These are phyloP conservation scores for Melanogrammus aeglefinus DNA, from an alignment of 2,797 vertebrate species.

Conservation along the genomic window DNA sequence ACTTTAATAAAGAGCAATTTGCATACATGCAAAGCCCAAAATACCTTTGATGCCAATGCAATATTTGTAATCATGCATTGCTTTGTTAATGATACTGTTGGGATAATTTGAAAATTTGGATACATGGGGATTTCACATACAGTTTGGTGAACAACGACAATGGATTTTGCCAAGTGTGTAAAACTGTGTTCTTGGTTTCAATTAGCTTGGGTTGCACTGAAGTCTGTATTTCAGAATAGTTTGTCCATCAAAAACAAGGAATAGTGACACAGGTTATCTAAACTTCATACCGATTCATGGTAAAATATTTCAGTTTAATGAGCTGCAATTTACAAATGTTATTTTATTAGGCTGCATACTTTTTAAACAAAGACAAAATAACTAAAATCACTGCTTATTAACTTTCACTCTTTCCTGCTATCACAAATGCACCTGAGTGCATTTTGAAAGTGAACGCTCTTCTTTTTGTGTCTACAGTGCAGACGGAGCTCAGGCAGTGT, in stretches of 20 bases:
- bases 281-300: background rate
- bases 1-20: slow-evolving; percentile 38
- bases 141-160: slow-evolving; percentile 27
- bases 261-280: background rate
- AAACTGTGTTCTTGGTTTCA: background rate
- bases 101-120: background rate
- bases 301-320: background rate
- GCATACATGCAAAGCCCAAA: slow-evolving; percentile 59
- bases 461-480: slow-evolving; percentile 67
- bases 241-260: background rate
- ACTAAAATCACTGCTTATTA: background rate
- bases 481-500: slow-evolving; percentile 79
- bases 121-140: slow-evolving; percentile 38
- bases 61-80: slow-evolving; percentile 38
- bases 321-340: too few relatives aligned
- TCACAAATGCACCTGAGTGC: background rate
- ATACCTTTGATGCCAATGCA: slow-evolving; percentile 34
- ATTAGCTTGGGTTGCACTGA: background rate
- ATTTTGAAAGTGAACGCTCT: background rate
- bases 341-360: too few relatives aligned
- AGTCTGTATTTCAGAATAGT: slow-evolving; percentile 9
- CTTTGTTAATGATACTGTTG: slow-evolving; percentile 1
- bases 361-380: too few relatives aligned
- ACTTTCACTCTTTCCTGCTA: background rate
- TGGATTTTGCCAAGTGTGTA: slow-evolving; percentile 38